Evolutionary conservation across 2,888 invertebrate genomes (phyloP), one percentile per base, ranked within the genome.

Genomic region (Helobdella robusta): DNA sequence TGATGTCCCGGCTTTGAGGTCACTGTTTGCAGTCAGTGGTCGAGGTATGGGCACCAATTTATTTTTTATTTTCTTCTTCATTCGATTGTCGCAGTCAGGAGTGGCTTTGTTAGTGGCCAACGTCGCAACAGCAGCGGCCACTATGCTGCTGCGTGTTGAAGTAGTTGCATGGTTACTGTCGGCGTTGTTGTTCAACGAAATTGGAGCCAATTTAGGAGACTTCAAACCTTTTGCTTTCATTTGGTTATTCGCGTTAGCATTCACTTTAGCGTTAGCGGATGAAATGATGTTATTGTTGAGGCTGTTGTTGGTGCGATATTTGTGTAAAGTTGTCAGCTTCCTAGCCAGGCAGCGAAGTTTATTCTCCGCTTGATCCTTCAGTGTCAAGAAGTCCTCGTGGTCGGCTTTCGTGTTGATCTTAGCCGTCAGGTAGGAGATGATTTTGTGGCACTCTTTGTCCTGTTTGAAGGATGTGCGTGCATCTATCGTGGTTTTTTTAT

Each of bases 401-500:
- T 65, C 52, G n/a, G 48, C 35, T 32, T 65, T 65, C 18, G 23
- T 32, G 25, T 65, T 48, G 8, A 59, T 30, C 28, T 56, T 56
- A 8, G 30, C 20, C 15, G 36, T 56, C 56, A 64, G 40, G 25
- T 35, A 56, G 52, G 23, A 23, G 5, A 64, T 56, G 15, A 56
- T 28, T n/a, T 56, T 64, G 28, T 35, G 11, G 34, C 64, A 52
- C 40, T 64, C 64, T 56, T 56, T 64, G 28, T 64, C 58, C 64
- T 64, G 28, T 30, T 8, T 8, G 28, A 59, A 52, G 44, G 18
- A 18, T 15, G 11, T 44, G 11, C 11, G 15, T 15, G 44, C 15
- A 15, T 15, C 44, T 11, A 15, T 44, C 18, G 44, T 15, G 11
- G 11, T 18, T 15, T n/a, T n/a, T n/a, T n/a, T n/a, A n/a, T n/a